Conservation (phyloP, 2,797 vertebrate species). For the Silurus aristotelis region DNA sequence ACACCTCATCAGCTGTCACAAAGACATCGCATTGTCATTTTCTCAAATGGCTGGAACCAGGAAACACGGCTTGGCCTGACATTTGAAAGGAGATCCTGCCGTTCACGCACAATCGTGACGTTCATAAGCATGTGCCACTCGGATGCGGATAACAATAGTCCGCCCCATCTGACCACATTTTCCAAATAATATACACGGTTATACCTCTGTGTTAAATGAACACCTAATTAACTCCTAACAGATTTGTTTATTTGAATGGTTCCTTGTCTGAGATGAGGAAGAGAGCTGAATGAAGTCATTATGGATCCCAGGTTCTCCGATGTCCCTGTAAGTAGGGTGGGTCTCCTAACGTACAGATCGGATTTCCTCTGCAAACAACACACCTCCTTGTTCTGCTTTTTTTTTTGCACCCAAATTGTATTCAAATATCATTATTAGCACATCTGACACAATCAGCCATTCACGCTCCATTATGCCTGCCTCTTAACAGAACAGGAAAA, state of each 20-base stretch:
- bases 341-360: conserved; percentile 31
- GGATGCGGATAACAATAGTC: conserved; percentile 19
- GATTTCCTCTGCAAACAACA: conserved; percentile 43
- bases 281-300: conserved; percentile 41
- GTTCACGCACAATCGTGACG: conserved; percentile 7
- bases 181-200: neutral
- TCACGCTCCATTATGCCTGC: conserved; percentile 29
- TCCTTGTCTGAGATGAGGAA: conserved; percentile 15
- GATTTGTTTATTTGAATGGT: conserved; percentile 22
- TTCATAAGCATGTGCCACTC: conserved; percentile 25
- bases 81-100: conserved; percentile 31
- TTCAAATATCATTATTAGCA: conserved; percentile 32
- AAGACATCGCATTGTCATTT: neutral
- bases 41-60: neutral
- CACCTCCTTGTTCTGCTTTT: conserved; percentile 19
- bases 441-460: conserved; percentile 30
- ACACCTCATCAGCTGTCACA: neutral
- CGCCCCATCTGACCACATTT: neutral
- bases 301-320: conserved; percentile 19
- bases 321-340: conserved; percentile 26
- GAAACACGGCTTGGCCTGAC: conserved; percentile 25
- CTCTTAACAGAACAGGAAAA: conserved; percentile 58
- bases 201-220: conserved; percentile 32
- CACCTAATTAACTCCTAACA: conserved; percentile 7
- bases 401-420: conserved; percentile 34